Conservation (phyloP, 2,113 vertebrate species). For the Sinocyclocheilus anophthalmus region DNA sequence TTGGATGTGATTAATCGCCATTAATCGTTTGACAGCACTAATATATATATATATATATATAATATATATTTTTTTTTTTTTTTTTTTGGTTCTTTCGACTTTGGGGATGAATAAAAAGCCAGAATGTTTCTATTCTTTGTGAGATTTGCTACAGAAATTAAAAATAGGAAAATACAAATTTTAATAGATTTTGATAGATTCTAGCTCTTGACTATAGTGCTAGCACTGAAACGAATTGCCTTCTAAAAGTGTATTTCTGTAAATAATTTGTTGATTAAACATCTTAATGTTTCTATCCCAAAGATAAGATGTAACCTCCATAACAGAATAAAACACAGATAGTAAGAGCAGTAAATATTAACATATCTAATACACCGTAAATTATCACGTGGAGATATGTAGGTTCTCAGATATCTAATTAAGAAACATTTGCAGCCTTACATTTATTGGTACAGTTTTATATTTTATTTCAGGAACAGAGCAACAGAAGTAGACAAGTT, state of each 20-base stretch:
- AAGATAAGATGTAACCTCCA: background rate
- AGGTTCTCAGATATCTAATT: background rate
- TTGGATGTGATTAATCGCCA: too few species aligned
- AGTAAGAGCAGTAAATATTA: background rate
- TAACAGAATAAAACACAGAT: background rate
- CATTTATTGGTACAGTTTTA: background rate
- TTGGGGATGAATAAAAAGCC: background rate
- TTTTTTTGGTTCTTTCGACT: background rate
- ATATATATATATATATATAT: too few species aligned
- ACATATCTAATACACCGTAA: background rate
- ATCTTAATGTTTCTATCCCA: background rate
- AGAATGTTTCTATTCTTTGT: background rate
- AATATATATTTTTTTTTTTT: background rate
- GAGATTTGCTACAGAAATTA: background rate
- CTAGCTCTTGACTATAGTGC: slow-evolving; percentile 18
- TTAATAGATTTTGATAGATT: background rate
- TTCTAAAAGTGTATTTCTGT: slow-evolving; percentile 11
- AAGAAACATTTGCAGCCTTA: background rate
- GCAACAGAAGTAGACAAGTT: background rate
- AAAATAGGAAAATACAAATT: background rate
- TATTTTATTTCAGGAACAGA: slow-evolving; percentile 12
- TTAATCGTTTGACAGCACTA: too few species aligned
- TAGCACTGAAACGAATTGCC: slow-evolving; percentile 14
- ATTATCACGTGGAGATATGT: background rate
- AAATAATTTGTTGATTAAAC: background rate